Percentiles rank a stretch among this genome's conserved stretches.
These are phyloP conservation scores for Cotesia chilonis DNA, from an alignment of 1,140 invertebrate genomes.

Conservation along the genomic window DNA sequence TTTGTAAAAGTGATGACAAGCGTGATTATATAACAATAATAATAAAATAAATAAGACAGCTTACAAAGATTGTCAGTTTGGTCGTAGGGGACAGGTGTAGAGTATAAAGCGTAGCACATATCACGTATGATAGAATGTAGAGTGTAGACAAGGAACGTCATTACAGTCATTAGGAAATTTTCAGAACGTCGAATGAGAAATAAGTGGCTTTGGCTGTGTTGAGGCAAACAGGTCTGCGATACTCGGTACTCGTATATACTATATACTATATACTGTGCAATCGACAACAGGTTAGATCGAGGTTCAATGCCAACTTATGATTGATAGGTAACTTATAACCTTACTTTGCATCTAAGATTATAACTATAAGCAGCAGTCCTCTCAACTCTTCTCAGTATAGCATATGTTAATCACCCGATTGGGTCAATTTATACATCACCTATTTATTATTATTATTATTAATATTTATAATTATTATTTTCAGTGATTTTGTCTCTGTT, in stretches of 20 bases:
- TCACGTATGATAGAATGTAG: too few species aligned
- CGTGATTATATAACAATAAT: too few species aligned
- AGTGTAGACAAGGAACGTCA: too few species aligned
- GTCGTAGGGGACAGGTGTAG: too few species aligned
- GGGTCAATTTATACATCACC: not conserved
- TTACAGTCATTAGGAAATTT: too few species aligned
- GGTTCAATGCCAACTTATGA: slow-evolving; percentile 27
- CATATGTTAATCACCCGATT: slow-evolving; percentile 45
- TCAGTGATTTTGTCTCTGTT: too few species aligned
- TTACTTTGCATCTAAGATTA: slow-evolving; percentile 50
- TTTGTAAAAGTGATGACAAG: too few species aligned
- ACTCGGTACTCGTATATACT: too few species aligned
- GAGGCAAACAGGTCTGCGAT: slow-evolving; percentile 19
- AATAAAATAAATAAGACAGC: too few species aligned
- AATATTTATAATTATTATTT: not conserved
- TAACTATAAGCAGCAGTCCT: slow-evolving; percentile 22
- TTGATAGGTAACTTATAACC: slow-evolving; percentile 36
- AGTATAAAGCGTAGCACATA: too few species aligned
- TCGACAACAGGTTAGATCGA: slow-evolving; percentile 16
- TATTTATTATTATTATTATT: not conserved
- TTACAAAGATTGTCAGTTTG: too few species aligned
- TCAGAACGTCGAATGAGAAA: not conserved
- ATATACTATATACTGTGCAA: too few species aligned
- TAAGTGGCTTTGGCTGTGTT: slow-evolving; percentile 4
- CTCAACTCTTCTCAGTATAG: slow-evolving; percentile 28